Conservation (phyloP, 2,888 invertebrate genomes). For the Agrilus mali region DNA sequence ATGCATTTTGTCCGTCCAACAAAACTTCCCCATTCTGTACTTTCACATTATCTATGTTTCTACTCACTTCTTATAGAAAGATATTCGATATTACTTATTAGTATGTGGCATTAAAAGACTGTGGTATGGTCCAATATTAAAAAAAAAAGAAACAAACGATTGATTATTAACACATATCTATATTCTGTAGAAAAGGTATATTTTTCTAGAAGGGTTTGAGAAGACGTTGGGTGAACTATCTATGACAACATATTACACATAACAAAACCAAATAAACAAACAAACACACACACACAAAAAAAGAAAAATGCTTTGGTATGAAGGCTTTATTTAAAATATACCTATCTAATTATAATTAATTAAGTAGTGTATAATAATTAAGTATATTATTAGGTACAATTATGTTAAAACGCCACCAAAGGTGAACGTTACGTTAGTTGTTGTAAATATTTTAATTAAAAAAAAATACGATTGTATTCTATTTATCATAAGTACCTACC, state of each 20-base stretch:
- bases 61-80: not conserved
- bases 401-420: no score
- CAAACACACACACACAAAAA: conserved; percentile 10
- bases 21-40: no score
- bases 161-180: conserved; percentile 28
- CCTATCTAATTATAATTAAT: not conserved
- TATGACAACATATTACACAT: conserved; percentile 11
- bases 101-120: conserved; percentile 22
- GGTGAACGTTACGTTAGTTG: no score
- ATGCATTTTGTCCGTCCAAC: no score
- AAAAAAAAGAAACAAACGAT: conserved; percentile 18
- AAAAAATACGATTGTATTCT: no score
- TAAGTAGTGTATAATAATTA: no score
- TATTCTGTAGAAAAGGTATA: conserved; percentile 26
- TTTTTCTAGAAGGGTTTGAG: conserved; percentile 27
- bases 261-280: conserved; percentile 12
- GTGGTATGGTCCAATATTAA: conserved; percentile 31
- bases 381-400: no score
- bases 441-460: no score
- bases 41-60: not conserved
- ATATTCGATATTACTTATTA: not conserved
- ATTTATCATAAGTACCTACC: no score
- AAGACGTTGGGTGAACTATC: no score
- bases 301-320: conserved; percentile 32
- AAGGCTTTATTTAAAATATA: conserved; percentile 30